phyloP scores from a whole-genome alignment of 2,888 invertebrate genomes.

The Cantharis lateralis region DNA sequence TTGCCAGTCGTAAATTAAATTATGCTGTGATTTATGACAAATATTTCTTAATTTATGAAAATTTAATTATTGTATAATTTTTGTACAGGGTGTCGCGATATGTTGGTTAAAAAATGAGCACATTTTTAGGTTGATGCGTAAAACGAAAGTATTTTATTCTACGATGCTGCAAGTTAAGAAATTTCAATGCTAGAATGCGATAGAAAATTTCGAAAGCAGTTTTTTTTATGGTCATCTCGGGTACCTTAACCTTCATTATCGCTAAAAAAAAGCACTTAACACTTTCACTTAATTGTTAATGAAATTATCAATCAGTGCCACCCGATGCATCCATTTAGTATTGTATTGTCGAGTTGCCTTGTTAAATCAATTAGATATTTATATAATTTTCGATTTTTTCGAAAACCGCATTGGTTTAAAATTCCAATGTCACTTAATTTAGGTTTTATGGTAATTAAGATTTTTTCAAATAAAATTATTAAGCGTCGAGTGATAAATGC shows the following conservation, averaged over 20 bases:
- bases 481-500: not conserved
- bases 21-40: not conserved
- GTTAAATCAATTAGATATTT: not conserved
- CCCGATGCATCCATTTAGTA: not conserved
- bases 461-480: not conserved
- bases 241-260: constrained; percentile 15
- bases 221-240: constrained; percentile 6
- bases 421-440: not conserved
- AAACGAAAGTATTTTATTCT: not conserved
- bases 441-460: not conserved
- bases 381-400: not conserved
- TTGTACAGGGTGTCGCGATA: not conserved
- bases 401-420: not conserved
- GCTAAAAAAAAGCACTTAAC: not conserved
- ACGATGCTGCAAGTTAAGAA: not conserved
- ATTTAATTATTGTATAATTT: not conserved
- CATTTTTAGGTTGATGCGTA: not conserved
- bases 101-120: too few relatives aligned
- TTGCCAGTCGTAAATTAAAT: not conserved
- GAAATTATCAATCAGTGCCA: not conserved
- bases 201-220: constrained; percentile 8
- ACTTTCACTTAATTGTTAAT: constrained; percentile 1
- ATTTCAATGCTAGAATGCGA: constrained; percentile 7
- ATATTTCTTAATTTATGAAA: not conserved
- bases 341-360: not conserved